Conservation (phyloP, 2,113 vertebrate species). For the Rhinopithecus roxellana region DNA sequence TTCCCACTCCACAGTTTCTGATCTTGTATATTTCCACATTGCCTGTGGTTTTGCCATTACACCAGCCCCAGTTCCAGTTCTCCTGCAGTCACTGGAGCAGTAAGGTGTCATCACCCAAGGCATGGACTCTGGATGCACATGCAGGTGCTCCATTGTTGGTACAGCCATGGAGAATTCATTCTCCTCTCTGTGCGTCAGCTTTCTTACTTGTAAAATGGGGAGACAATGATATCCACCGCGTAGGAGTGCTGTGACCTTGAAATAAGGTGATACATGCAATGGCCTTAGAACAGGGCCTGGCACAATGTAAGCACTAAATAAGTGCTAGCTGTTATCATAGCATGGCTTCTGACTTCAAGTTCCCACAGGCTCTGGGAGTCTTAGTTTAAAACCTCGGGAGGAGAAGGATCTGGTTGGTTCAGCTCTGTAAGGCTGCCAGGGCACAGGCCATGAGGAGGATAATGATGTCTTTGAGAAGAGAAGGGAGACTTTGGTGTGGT, state of each 20-base stretch:
- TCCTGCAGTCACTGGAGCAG: not conserved
- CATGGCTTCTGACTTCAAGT: not conserved
- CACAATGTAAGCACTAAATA: not conserved
- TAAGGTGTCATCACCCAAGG: not conserved
- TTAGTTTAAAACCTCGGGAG: not conserved
- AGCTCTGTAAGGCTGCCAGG: too few relatives aligned
- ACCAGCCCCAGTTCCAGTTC: not conserved
- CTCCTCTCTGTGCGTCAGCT: not conserved
- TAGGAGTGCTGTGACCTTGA: not conserved
- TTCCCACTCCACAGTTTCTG: not conserved
- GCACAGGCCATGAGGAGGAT: not conserved
- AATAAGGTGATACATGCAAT: not conserved
- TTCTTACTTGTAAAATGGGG: not conserved
- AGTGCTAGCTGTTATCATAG: accelerated
- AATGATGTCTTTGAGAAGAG: not conserved
- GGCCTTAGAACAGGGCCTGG: not conserved
- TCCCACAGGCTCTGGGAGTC: not conserved
- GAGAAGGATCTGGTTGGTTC: not conserved
- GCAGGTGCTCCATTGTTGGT: not conserved
- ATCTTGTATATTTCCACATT: not conserved
- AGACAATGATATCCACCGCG: not conserved
- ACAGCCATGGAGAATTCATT: accelerated
- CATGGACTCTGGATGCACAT: not conserved
- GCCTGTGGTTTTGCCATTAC: accelerated
- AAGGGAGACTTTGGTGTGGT: not conserved